Base-by-base conservation (phyloP, 37 sponge, comb jelly and placozoan genomes). In the Ianthella basta region DNA sequence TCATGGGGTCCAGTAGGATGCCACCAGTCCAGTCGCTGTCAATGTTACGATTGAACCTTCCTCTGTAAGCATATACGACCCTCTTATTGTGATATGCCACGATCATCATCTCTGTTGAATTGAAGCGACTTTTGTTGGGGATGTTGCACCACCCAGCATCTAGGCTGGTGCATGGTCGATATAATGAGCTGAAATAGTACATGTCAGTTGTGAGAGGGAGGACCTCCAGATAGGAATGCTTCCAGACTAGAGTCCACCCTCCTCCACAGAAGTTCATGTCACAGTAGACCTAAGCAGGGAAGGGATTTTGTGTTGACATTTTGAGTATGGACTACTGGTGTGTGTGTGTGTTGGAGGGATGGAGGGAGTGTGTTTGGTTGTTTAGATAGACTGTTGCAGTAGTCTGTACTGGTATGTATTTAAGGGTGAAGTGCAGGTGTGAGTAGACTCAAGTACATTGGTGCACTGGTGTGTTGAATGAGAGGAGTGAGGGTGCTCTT, bases 221-320 rank as follows among this genome's bases (percentile, higher is more conserved):
- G 29, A 64, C 65, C 65, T 82, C 82, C 82, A 60, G 30, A 65
- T 39, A 82, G 21, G 67, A 65, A 25, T 82, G 82, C 61, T 82
- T 59, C 82, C 82, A 82, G 12, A 82, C 82, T 19, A 82, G 82
- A 35, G 82, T 65, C 82, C 82, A 82, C 61, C 82, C 82, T 82
- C 82, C 82, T 63, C 82, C 82, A 82, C 65, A 60, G 15, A 44
- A 61, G 63, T 24, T 36, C 65, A 82, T 82, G 50, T 82, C 82
- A 82, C 82, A 82, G 6, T 30, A 38, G 25, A 60, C 65, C 82
- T 82, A 32, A 16, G n/a, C 23, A 18, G 24, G 78, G 44, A 23
- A 0, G 4, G 4, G 25, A 75, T 50, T 19, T 32, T 34, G 70
- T 32, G 70, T n/a, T n/a, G n/a, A 27, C 10, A 4, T 2, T 61